These are phyloP conservation scores for Onychomys arenicola DNA, from an alignment of 2,797 vertebrate species.

Conservation along the genomic window DNA sequence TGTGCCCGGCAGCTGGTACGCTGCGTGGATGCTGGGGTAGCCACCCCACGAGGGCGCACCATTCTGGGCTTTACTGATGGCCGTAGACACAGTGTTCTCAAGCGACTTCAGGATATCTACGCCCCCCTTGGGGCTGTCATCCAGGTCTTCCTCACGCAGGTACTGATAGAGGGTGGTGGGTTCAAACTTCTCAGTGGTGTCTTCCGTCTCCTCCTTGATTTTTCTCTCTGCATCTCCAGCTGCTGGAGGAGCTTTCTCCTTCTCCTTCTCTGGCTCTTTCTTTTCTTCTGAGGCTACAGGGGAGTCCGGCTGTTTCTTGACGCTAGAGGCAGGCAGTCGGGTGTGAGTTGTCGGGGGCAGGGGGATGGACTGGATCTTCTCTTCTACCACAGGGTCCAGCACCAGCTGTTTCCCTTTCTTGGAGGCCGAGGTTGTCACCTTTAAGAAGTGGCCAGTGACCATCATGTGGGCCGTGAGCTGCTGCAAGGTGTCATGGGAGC, in stretches of 20 bases:
- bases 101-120: constrained; percentile 98
- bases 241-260: constrained; percentile 59
- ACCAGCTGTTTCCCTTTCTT: constrained; percentile 99
- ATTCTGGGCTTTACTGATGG: constrained; percentile 99
- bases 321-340: constrained; percentile 91
- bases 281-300: constrained; percentile 90
- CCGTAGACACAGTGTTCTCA: constrained; percentile 97
- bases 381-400: constrained; percentile 95
- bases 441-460: constrained; percentile 99
- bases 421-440: constrained; percentile 98
- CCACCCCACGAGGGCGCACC: constrained; percentile 98
- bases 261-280: constrained; percentile 89
- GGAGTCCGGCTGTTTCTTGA: constrained; percentile 94
- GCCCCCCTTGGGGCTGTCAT: constrained; percentile 95
- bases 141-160: constrained; percentile 97
- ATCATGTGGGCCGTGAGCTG: constrained; percentile 99
- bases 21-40: constrained; percentile 98
- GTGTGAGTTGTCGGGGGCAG: constrained; percentile 95
- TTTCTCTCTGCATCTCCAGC: constrained; percentile 89
- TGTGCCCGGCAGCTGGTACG: constrained; percentile 96
- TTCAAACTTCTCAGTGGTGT: constrained; percentile 89
- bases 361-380: constrained; percentile 98
- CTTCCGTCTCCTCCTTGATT: constrained; percentile 96
- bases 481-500: constrained; percentile 98
- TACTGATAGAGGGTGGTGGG: constrained; percentile 93